phyloP scores from a whole-genome alignment of 2,797 vertebrate genomes.

The Distichodus sexfasciatus region DNA sequence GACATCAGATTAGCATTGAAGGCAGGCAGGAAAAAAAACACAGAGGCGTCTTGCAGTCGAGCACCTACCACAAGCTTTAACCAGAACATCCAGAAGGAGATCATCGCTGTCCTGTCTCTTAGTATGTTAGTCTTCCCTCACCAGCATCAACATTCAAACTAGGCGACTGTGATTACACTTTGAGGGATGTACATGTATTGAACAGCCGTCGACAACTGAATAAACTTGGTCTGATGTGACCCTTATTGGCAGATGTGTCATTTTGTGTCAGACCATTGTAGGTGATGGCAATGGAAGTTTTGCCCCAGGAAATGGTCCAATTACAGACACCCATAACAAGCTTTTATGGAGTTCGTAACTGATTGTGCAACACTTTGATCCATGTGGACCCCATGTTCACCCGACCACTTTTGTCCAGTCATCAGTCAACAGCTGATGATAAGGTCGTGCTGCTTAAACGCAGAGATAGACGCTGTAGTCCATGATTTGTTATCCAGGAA shows the following conservation, averaged over 20 bases:
- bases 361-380: constrained; percentile 4
- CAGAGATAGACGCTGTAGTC: neutral
- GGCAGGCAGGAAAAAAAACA: constrained; percentile 27
- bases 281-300: constrained; percentile 22
- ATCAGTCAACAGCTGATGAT: neutral
- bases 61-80: constrained; percentile 54
- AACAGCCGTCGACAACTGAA: constrained; percentile 4
- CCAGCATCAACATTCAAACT: constrained; percentile 3
- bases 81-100: constrained; percentile 58
- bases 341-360: constrained; percentile 7
- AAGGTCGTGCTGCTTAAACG: neutral
- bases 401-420: neutral
- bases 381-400: neutral
- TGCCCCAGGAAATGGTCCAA: constrained; percentile 13
- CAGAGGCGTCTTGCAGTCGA: constrained; percentile 17
- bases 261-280: constrained; percentile 37
- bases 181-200: neutral
- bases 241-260: constrained; percentile 59
- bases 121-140: neutral
- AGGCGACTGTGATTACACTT: neutral
- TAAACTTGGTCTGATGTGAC: constrained; percentile 6
- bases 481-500: too few relatives aligned
- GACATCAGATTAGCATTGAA: constrained; percentile 41
- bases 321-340: constrained; percentile 1
- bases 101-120: constrained; percentile 50